Percentiles rank a stretch among this genome's conserved stretches.
These are phyloP conservation scores for Apodemia zela DNA, from an alignment of 2,888 invertebrate genomes.

Conservation along the genomic window DNA sequence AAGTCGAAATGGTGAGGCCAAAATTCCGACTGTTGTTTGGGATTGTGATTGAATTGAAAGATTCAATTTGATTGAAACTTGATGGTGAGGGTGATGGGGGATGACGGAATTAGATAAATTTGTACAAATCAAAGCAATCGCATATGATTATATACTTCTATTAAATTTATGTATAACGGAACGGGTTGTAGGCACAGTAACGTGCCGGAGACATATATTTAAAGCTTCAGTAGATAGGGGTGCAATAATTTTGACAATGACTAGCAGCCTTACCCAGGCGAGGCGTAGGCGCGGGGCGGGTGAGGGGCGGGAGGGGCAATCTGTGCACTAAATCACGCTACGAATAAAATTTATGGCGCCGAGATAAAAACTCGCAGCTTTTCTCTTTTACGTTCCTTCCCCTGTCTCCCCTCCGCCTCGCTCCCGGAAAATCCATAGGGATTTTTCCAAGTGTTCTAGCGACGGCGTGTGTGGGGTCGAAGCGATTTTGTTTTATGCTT, in stretches of 20 bases:
- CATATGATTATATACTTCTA: background rate
- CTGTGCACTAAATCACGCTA: constrained; percentile 82
- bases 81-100: background rate
- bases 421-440: constrained; percentile 77
- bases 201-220: constrained; percentile 78
- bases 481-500: constrained; percentile 80
- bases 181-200: constrained; percentile 72
- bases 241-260: constrained; percentile 81
- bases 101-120: background rate
- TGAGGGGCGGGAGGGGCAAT: constrained; percentile 70
- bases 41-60: too few species aligned
- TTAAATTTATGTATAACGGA: constrained; percentile 30
- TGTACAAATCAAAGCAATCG: background rate
- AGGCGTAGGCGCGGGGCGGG: constrained; percentile 73
- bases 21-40: too few species aligned
- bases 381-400: constrained; percentile 81
- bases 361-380: constrained; percentile 83
- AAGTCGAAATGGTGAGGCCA: too few species aligned
- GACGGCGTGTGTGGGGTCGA: constrained; percentile 77
- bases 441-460: constrained; percentile 79
- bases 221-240: constrained; percentile 80
- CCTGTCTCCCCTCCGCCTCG: constrained; percentile 55
- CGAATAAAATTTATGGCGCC: constrained; percentile 82
- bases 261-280: constrained; percentile 78
- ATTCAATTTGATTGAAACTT: too few species aligned